Evolutionary conservation across 2,888 invertebrate species (phyloP).

Genomic region (Apamea epomidion): DNA sequence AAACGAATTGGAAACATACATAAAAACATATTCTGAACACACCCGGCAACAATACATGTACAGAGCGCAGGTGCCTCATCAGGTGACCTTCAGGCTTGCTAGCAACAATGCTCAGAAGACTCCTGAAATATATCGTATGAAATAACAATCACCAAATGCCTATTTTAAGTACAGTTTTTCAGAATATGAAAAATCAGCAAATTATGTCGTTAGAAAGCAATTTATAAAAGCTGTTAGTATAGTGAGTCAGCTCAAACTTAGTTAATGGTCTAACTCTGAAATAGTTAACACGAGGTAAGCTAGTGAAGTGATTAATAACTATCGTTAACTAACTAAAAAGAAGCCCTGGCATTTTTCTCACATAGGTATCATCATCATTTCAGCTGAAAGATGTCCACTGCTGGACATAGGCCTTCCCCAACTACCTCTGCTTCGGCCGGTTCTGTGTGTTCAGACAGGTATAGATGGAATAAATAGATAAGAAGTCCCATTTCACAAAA

Average conservation of each 20-base stretch:
- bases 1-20: too few species aligned
- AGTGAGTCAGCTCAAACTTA: not conserved
- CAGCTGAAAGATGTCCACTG: too few species aligned
- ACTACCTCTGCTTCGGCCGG: too few species aligned
- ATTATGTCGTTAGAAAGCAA: not conserved
- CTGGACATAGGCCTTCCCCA: too few species aligned
- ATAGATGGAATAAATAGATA: not conserved
- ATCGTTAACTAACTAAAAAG: not conserved
- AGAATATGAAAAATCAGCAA: not conserved
- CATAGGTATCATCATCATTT: not conserved
- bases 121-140: not conserved
- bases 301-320: not conserved
- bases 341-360: not conserved
- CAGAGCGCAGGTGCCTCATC: too few species aligned
- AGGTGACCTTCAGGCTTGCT: too few species aligned
- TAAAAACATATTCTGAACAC: too few species aligned
- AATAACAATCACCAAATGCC: not conserved
- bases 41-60: too few species aligned
- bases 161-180: not conserved
- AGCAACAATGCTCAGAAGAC: too few species aligned
- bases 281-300: not conserved
- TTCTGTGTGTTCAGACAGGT: too few species aligned
- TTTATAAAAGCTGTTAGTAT: not conserved
- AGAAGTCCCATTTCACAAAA: too few species aligned
- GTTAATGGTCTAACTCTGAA: not conserved